Evolutionary conservation across 2,888 invertebrate species (phyloP).

Genomic region (Mystacides longicornis): DNA sequence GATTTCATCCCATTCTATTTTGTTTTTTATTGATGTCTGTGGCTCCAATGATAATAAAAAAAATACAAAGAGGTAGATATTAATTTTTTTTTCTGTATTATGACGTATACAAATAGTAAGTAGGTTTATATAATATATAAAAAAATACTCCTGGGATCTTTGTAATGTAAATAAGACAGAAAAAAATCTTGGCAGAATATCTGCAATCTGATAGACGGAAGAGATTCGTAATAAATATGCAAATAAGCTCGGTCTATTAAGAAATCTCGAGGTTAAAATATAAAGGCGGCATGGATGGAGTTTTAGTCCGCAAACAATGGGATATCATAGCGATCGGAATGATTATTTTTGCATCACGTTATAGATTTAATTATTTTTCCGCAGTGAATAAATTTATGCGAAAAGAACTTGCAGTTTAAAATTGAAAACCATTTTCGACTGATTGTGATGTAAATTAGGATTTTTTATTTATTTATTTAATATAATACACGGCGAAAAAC

Average conservation of each 20-base stretch:
- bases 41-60: not conserved
- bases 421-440: too few relatives aligned
- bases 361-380: too few relatives aligned
- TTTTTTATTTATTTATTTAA: too few relatives aligned
- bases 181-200: constrained; percentile 17
- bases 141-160: constrained; percentile 7
- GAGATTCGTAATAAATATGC: constrained; percentile 16
- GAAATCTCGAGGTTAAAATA: not conserved
- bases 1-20: not conserved
- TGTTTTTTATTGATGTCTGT: not conserved
- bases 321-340: too few relatives aligned
- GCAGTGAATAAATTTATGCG: too few relatives aligned
- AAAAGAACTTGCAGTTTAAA: too few relatives aligned
- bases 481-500: too few relatives aligned
- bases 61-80: not conserved
- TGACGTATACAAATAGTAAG: not conserved
- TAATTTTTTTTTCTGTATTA: not conserved
- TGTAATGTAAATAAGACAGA: constrained; percentile 10
- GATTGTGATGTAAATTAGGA: too few relatives aligned
- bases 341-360: too few relatives aligned
- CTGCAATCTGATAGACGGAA: constrained; percentile 9
- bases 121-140: constrained; percentile 1
- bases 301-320: too few relatives aligned
- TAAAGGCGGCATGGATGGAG: too few relatives aligned
- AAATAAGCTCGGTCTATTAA: constrained; percentile 9